Base-by-base conservation (phyloP, 1,140 invertebrate species). In the Cecropterus lyciades region DNA sequence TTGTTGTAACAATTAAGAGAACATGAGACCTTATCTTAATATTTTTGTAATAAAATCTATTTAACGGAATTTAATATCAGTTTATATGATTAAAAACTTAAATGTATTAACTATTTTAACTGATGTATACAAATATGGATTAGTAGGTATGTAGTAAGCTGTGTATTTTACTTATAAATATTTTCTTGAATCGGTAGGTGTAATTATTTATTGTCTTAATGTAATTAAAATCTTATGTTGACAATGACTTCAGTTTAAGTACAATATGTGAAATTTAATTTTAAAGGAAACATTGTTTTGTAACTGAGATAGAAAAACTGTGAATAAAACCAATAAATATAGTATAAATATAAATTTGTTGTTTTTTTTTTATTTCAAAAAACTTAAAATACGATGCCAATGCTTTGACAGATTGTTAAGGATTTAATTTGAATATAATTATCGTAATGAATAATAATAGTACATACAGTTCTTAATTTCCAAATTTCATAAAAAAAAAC, bases 321-420 rank as follows among this genome's bases (percentile, higher is more conserved):
- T 87, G 87, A 89, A 89, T 91, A 80, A 87, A 89, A 89, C 78
- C 86, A 87, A 89, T 89, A 88, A 89, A 91, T 77, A 85, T 87
- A 89, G 82, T 79, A 86, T 84, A 77, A 77, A 79, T 74, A 72
- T 81, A 69, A 73, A 77, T 57, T 43, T 24, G 13, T 37, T 42
- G 24, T 33, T 33, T 1, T 6, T 33, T 33, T 33, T 33, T 6
- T 33, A 6, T 33, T n/a, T n/a, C n/a, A n/a, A 33, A 33, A 33
- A 33, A 33, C 20, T 24, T 9, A 33, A 33, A 3, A 33, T 8
- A 33, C 30, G 1, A 33, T 8, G 9, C 3, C 9, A 33, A 33
- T 9, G 30, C 9, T 33, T 33, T 33, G 9, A 33, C 9, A 33
- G 30, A 6, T 5, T 1, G 20, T 3, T 24, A 24, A 24, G 20